Percentiles rank a stretch among this genome's conserved stretches.
These are phyloP conservation scores for Epinephelus malabaricus DNA, from an alignment of 2,797 vertebrate species.

Conservation along the genomic window DNA sequence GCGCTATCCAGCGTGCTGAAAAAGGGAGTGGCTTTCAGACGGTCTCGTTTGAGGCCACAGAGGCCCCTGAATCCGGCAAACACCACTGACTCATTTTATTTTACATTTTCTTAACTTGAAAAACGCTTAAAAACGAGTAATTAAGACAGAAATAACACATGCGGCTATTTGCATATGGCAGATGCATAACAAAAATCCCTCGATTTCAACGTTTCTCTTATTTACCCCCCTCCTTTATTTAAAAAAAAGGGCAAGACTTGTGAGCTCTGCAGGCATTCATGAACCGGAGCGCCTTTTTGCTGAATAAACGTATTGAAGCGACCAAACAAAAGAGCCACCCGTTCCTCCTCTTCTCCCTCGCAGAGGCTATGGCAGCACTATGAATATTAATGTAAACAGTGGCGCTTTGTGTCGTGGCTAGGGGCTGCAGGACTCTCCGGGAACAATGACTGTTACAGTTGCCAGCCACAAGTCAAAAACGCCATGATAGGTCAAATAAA, in stretches of 20 bases:
- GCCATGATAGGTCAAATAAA: conserved; percentile 42
- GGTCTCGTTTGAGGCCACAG: conserved; percentile 61
- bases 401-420: conserved; percentile 89
- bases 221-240: conserved; percentile 22
- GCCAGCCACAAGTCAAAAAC: conserved; percentile 72
- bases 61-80: conserved; percentile 45
- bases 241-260: conserved; percentile 65
- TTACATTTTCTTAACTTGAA: not conserved
- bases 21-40: conserved; percentile 83
- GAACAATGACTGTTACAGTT: conserved; percentile 88
- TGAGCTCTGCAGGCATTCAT: conserved; percentile 85
- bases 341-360: conserved; percentile 88
- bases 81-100: conserved; percentile 14
- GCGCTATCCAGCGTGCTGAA: conserved; percentile 90
- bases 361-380: conserved; percentile 88
- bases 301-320: conserved; percentile 91
- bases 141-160: not conserved
- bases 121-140: conserved; percentile 9
- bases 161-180: not conserved
- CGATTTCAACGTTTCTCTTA: conserved; percentile 1
- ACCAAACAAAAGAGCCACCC: conserved; percentile 91
- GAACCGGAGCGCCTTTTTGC: conserved; percentile 83
- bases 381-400: conserved; percentile 93
- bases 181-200: not conserved
- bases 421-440: conserved; percentile 84